Conservation (phyloP, 1,140 invertebrate species). For the Coenobita brevimanus region DNA sequence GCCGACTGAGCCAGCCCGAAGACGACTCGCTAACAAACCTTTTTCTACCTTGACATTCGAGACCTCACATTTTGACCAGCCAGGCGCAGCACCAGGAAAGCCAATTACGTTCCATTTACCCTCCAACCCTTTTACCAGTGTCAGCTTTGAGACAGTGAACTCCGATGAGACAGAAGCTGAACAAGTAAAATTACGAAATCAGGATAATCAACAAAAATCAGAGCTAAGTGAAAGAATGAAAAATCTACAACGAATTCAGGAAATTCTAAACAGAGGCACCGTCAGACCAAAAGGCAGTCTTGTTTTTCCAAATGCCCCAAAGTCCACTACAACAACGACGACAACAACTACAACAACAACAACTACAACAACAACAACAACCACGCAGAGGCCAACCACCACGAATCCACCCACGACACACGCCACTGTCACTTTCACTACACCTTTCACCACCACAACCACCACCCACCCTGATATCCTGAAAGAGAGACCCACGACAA, state of each 20-base stretch:
- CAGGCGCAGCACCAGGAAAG: neutral
- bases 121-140: too few species aligned
- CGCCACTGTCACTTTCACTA: too few species aligned
- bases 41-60: neutral
- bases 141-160: neutral
- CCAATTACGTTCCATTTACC: neutral
- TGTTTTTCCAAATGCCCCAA: neutral
- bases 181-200: too few species aligned
- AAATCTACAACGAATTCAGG: too few species aligned
- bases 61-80: neutral
- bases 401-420: too few species aligned
- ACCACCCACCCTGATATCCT: too few species aligned
- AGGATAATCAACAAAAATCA: too few species aligned
- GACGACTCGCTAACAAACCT: neutral
- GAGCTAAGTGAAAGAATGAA: too few species aligned
- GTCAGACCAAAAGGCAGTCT: neutral
- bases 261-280: too few species aligned
- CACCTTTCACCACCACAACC: too few species aligned
- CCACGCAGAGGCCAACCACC: neutral
- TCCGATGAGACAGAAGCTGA: too few species aligned
- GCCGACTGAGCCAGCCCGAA: neutral
- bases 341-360: neutral
- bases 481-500: too few species aligned
- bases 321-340: neutral
- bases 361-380: neutral